Evolutionary conservation across 2,888 invertebrate species (phyloP), one percentile per base, ranked within the genome.

Genomic region (Acronicta alni): DNA sequence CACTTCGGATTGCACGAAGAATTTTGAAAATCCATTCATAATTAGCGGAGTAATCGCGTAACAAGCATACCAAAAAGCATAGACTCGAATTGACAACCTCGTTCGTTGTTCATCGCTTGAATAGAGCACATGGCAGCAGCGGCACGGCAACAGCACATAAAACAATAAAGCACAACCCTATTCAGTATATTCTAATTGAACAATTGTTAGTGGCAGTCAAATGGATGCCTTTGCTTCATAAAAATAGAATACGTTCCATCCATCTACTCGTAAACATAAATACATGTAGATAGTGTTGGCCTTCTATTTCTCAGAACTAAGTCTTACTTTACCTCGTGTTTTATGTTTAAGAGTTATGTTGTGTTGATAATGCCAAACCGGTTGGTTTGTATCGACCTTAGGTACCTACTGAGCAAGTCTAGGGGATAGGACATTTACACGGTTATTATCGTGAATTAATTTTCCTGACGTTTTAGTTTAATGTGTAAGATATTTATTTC

Each of bases 161-260:
- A 10, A 26, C 3, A 30, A 30, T 12, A 12, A 12, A 12, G 9
- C 30, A 41, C 77, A 77, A 14, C 75, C 75, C 75, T 75, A 52
- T 7, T 7, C 14, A 43, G 16, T 42, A 8, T 62, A 62, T 67
- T 67, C 58, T 75, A 76, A 76, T 76, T 77, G 77, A 59, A 59
- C 72, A 77, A 72, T 77, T 77, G 63, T 38, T 61, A 56, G 60
- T 60, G 54, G 63, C 63, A 71, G 58, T 65, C 66, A 71, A 67
- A 77, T 67, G 67, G 59, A 65, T 63, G 67, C 58, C 57, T 70
- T 77, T 63, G 77, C 58, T 43, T 67, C 52, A 68, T 63, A 74
- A 51, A 57, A 65, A 67, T 65, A 70, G 48, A 71, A 55, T 71
- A 52, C 35, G 6, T n/a, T 35, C 48, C 55, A 66, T 64, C 12